phyloP scores from a whole-genome alignment of 2,797 vertebrate genomes.

The Myotis vivesi region DNA sequence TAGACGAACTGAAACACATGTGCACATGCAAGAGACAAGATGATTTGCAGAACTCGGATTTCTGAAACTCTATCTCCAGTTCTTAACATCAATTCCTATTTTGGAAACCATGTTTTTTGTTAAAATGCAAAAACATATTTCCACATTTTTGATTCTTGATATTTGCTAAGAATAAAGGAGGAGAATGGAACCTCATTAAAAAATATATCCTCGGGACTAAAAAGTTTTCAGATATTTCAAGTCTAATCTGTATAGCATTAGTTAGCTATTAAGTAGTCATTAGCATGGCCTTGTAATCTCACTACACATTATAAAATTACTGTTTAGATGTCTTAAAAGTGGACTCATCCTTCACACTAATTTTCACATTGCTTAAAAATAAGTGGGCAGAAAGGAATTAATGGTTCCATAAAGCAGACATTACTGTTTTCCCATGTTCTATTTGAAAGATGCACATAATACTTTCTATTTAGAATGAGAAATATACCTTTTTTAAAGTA shows the following conservation, averaged over 20 bases:
- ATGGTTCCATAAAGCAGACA: not conserved
- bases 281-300: conserved; percentile 18
- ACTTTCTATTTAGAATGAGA: conserved; percentile 2
- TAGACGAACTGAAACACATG: not conserved
- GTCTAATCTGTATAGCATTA: not conserved
- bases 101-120: conserved; percentile 23
- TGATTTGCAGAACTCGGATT: not conserved
- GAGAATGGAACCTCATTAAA: not conserved
- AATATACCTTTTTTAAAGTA: not conserved
- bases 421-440: not conserved
- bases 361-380: conserved; percentile 48
- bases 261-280: not conserved
- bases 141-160: not conserved
- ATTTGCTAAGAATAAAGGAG: conserved; percentile 8
- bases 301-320: not conserved
- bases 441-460: not conserved
- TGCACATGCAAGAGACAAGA: not conserved
- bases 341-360: not conserved
- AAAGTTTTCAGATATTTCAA: conserved; percentile 33
- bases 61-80: not conserved
- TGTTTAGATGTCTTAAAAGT: not conserved
- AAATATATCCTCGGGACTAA: not conserved
- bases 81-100: conserved; percentile 12
- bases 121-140: not conserved
- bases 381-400: not conserved